A percentile compares a stretch with the other conserved stretches of the same genome.
Conservation (phyloP, 1,140 invertebrate species). For the Choristoneura fumiferana region DNA sequence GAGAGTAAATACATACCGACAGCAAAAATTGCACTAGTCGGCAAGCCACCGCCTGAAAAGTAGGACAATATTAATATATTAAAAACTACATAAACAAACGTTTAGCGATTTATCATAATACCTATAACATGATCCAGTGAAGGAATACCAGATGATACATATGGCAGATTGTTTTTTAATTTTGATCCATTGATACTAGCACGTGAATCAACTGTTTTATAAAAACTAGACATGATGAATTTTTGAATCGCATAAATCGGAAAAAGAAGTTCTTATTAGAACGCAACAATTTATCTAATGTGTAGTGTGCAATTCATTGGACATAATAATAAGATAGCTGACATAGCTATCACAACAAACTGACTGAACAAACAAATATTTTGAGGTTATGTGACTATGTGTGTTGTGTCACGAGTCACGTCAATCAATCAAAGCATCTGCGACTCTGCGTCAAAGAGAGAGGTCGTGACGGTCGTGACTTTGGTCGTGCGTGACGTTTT, state of each 20-base stretch:
- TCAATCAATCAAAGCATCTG: too few relatives aligned
- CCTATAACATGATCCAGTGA: constrained; percentile 84
- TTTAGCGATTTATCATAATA: constrained; percentile 34
- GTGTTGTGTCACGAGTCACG: too few relatives aligned
- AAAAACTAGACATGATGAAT: constrained; percentile 56
- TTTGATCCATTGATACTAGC: constrained; percentile 54
- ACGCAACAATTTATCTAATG: too few relatives aligned
- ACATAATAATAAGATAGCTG: too few relatives aligned
- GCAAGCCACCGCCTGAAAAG: constrained; percentile 79
- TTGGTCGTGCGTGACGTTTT: too few relatives aligned
- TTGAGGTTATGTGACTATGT: too few relatives aligned
- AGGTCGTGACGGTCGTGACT: too few relatives aligned
- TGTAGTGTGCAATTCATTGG: too few relatives aligned
- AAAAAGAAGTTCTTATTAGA: too few relatives aligned
- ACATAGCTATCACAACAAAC: too few relatives aligned
- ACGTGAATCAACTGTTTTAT: constrained; percentile 46
- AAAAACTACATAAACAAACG: constrained; percentile 26
- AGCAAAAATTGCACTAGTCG: constrained; percentile 77
- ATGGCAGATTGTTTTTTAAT: constrained; percentile 62
- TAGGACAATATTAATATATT: constrained; percentile 7
- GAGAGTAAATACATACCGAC: constrained; percentile 70
- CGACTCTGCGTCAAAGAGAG: too few relatives aligned
- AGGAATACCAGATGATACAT: constrained; percentile 83
- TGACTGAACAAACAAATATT: too few relatives aligned
- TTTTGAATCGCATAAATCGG: not conserved